Percentiles rank a stretch among this genome's conserved stretches.
These are phyloP conservation scores for Pogonomyrmex barbatus DNA, from an alignment of 1,140 invertebrate species.

Conservation along the genomic window DNA sequence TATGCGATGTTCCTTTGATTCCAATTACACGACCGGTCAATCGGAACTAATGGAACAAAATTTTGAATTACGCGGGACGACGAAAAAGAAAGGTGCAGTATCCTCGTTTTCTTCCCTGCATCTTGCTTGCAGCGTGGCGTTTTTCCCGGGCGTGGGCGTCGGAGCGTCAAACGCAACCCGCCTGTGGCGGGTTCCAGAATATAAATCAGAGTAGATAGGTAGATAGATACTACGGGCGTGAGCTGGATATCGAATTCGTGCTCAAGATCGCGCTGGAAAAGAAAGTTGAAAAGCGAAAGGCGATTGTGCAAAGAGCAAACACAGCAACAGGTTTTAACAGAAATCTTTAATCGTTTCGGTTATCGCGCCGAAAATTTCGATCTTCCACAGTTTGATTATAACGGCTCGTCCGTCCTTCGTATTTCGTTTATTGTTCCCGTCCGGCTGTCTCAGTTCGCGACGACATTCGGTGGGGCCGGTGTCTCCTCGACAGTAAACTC, in stretches of 20 bases:
- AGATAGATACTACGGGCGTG: constrained; percentile 24
- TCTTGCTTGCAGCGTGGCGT: background rate
- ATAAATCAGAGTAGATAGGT: constrained; percentile 57
- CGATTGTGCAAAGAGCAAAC: background rate
- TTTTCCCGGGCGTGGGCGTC: background rate
- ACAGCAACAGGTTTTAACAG: constrained; percentile 66
- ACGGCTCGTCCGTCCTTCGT: background rate
- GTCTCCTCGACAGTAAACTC: constrained; percentile 75
- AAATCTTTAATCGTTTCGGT: constrained; percentile 9
- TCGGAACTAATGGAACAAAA: background rate
- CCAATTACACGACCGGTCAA: background rate
- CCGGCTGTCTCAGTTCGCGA: background rate
- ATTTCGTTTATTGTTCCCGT: constrained; percentile 5
- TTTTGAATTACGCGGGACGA: background rate
- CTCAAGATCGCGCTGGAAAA: constrained; percentile 6
- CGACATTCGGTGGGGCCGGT: background rate
- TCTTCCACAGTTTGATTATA: constrained; percentile 6
- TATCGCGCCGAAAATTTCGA: constrained; percentile 35
- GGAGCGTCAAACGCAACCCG: constrained; percentile 24
- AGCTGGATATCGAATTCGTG: constrained; percentile 59
- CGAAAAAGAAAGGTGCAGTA: background rate
- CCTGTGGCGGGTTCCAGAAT: constrained; percentile 29
- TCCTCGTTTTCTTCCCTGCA: background rate
- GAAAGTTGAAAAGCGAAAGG: constrained; percentile 2
- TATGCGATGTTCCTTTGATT: too few species aligned